A percentile compares a stretch with the other conserved stretches of the same genome.
phyloP scores from a whole-genome alignment of 2,113 vertebrate genomes.

The Lepus europaeus region DNA sequence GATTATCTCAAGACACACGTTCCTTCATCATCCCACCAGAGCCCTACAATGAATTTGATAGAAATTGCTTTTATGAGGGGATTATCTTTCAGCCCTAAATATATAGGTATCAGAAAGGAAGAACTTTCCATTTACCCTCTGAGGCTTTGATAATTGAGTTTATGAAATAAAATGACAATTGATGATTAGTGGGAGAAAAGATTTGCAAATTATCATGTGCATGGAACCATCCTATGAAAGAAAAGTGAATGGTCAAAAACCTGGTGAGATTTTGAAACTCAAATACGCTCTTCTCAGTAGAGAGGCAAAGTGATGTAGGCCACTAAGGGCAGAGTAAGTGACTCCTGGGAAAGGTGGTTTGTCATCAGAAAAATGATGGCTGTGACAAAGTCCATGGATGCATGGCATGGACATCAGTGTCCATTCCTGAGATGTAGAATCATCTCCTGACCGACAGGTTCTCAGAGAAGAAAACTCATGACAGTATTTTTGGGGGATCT shows the following conservation, averaged over 20 bases:
- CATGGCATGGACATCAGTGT: not conserved
- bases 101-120: not conserved
- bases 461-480: not conserved
- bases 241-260: not conserved
- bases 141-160: not conserved
- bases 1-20: constrained; percentile 65
- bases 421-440: not conserved
- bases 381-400: not conserved
- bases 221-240: not conserved
- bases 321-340: not conserved
- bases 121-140: not conserved
- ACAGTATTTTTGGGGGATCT: not conserved
- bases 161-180: not conserved
- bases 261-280: not conserved
- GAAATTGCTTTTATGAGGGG: constrained; percentile 73
- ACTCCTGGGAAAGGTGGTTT: not conserved
- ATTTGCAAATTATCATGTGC: constrained; percentile 13
- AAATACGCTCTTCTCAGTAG: not conserved
- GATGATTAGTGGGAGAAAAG: not conserved
- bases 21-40: constrained; percentile 77
- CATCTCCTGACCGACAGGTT: not conserved
- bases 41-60: constrained; percentile 75
- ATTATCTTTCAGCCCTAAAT: constrained; percentile 72
- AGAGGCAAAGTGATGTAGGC: not conserved
- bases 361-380: not conserved